Evolutionary conservation across 1,140 invertebrate genomes (phyloP).

Genomic region (Akabosia matsudoensis): DNA sequence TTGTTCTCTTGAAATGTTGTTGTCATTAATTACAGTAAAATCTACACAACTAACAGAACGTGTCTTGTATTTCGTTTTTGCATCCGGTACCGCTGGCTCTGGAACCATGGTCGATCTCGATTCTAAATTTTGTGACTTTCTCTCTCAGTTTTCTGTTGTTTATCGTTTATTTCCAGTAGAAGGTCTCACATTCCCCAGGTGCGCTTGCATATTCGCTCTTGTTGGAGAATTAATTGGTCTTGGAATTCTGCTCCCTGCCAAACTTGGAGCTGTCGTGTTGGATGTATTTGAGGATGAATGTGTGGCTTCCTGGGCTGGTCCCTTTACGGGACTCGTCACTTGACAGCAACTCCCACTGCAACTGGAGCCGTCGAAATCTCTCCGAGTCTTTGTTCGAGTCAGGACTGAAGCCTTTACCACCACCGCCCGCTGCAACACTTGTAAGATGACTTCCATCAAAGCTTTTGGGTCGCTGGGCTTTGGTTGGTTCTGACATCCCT

Average conservation of each 20-base stretch:
- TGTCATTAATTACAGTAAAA: too few relatives aligned
- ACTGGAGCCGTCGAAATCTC: constrained; percentile 72
- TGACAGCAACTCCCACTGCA: constrained; percentile 77
- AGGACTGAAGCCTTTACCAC: constrained; percentile 21
- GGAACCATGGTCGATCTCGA: too few relatives aligned
- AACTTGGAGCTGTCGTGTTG: constrained; percentile 45
- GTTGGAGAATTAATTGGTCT: constrained; percentile 63
- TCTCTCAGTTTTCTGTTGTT: background rate
- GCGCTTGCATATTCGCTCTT: constrained; percentile 25
- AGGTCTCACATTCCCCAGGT: constrained; percentile 28
- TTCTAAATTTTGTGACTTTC: background rate
- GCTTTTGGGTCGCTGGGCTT: constrained; percentile 30
- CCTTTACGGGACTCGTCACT: constrained; percentile 40
- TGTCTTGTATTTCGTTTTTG: too few relatives aligned
- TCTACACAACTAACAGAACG: too few relatives aligned
- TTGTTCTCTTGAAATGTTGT: too few relatives aligned
- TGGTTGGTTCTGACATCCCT: constrained; percentile 34
- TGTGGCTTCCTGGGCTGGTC: background rate
- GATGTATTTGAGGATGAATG: constrained; percentile 1
- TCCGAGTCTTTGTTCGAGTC: constrained; percentile 49
- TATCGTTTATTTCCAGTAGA: constrained; percentile 30
- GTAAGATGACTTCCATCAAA: constrained; percentile 26
- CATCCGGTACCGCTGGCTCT: too few relatives aligned
- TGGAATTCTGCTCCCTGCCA: constrained; percentile 66
- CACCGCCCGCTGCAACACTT: constrained; percentile 22